A percentile compares a stretch with the other conserved stretches of the same genome.
These are phyloP conservation scores for Pantelozetes paolii DNA, from an alignment of 2,888 invertebrate species.

Conservation along the genomic window DNA sequence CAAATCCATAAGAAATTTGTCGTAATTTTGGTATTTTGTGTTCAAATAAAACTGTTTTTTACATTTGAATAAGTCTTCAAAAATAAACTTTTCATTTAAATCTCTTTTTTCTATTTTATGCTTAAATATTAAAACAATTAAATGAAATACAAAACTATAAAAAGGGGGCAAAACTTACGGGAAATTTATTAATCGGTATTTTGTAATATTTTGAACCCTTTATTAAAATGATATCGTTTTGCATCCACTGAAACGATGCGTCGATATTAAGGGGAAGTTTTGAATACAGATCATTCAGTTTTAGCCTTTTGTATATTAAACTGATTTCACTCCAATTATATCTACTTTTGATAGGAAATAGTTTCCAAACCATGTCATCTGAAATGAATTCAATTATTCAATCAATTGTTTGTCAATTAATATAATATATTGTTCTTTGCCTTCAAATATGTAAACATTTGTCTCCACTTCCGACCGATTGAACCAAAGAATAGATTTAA, in stretches of 20 bases:
- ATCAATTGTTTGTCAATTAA: background rate
- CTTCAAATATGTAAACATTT: background rate
- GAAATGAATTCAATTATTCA: too few species aligned
- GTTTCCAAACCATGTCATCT: background rate
- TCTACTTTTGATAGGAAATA: background rate
- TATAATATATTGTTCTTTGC: background rate
- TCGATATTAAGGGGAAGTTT: constrained; percentile 5
- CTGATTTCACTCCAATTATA: constrained; percentile 7
- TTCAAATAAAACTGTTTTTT: background rate
- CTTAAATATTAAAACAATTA: background rate
- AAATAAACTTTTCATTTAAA: background rate
- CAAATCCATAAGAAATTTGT: background rate
- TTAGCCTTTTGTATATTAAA: background rate
- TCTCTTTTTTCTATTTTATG: background rate
- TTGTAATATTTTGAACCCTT: background rate
- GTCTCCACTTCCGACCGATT: background rate
- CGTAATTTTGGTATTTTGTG: constrained; percentile 7
- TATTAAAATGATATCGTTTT: constrained; percentile 16
- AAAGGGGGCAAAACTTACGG: background rate
- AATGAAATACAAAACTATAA: background rate
- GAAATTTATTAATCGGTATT: background rate
- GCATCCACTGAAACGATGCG: background rate
- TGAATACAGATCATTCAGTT: background rate
- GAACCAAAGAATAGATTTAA: background rate
- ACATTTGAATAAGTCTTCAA: background rate